A percentile compares a stretch with the other conserved stretches of the same genome.
Conservation (phyloP, 1,140 invertebrate genomes). For the Monomorium pharaonis region DNA sequence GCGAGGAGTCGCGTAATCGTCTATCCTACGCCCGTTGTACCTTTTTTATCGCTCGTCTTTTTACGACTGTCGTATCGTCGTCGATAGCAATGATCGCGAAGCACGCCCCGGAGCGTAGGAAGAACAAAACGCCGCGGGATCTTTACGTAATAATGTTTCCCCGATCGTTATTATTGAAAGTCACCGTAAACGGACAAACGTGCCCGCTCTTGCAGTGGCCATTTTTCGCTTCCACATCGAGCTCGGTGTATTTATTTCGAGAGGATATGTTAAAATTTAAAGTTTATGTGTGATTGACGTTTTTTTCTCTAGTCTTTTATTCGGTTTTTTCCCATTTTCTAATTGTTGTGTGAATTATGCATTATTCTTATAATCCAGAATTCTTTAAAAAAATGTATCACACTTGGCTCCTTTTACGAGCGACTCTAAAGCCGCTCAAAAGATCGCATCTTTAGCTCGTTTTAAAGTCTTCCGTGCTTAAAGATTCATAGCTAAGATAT, state of each 20-base stretch:
- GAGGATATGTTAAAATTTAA: not conserved
- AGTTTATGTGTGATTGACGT: no score
- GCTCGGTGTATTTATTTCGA: not conserved
- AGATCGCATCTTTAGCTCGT: conserved; percentile 32
- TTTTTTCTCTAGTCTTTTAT: not conserved
- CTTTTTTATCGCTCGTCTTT: conserved; percentile 55
- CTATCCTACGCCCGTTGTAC: conserved; percentile 9
- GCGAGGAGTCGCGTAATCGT: conserved; percentile 62
- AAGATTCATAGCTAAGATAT: conserved; percentile 51
- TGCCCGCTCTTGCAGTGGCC: not conserved
- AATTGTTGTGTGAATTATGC: no score
- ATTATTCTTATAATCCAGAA: not conserved
- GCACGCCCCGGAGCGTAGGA: conserved; percentile 3
- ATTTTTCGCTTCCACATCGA: not conserved
- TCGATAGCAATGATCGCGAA: conserved; percentile 44
- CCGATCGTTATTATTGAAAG: conserved; percentile 12
- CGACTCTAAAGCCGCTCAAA: not conserved
- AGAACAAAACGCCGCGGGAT: not conserved
- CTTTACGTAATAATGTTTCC: not conserved
- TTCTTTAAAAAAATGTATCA: not conserved
- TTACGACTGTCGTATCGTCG: conserved; percentile 57
- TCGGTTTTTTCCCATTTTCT: not conserved
- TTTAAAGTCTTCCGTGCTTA: conserved; percentile 30
- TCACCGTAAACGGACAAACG: not conserved
- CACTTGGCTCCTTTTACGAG: not conserved